Evolutionary conservation across 1,140 invertebrate genomes (phyloP).

Genomic region (Popillia japonica): DNA sequence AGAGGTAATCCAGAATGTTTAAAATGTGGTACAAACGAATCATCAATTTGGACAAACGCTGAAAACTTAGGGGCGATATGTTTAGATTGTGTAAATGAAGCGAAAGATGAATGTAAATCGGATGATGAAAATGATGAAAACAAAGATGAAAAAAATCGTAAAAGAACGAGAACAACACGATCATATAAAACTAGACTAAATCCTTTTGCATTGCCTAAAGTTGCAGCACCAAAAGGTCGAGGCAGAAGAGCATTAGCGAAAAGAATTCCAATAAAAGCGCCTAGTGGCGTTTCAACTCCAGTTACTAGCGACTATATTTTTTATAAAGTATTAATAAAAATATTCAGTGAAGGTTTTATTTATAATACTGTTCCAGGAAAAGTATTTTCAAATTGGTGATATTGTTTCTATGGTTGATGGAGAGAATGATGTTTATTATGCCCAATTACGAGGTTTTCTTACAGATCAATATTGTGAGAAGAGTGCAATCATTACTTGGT

Average conservation of each 20-base stretch:
- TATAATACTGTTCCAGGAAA: slow-evolving; percentile 65
- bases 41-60: slow-evolving; percentile 69
- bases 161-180: slow-evolving; percentile 66
- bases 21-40: slow-evolving; percentile 68
- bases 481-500: slow-evolving; percentile 92
- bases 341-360: background rate
- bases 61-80: slow-evolving; percentile 70
- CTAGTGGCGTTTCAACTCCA: slow-evolving; percentile 79
- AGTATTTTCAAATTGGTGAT: slow-evolving; percentile 89
- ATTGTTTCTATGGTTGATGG: slow-evolving; percentile 86
- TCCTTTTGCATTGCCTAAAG: slow-evolving; percentile 59
- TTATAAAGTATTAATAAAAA: slow-evolving; percentile 70
- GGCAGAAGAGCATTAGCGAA: slow-evolving; percentile 83
- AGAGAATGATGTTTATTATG: slow-evolving; percentile 83
- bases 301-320: slow-evolving; percentile 83
- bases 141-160: slow-evolving; percentile 58
- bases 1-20: slow-evolving; percentile 69
- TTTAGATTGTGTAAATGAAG: slow-evolving; percentile 66
- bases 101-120: slow-evolving; percentile 55
- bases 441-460: slow-evolving; percentile 87
- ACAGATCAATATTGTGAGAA: slow-evolving; percentile 95
- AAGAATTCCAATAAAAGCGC: slow-evolving; percentile 83
- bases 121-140: slow-evolving; percentile 58
- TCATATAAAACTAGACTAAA: slow-evolving; percentile 64
- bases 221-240: slow-evolving; percentile 71